A percentile compares a stretch with the other conserved stretches of the same genome.
These are phyloP conservation scores for Heterocephalus glaber DNA, from an alignment of 2,113 vertebrate species.

Conservation along the genomic window DNA sequence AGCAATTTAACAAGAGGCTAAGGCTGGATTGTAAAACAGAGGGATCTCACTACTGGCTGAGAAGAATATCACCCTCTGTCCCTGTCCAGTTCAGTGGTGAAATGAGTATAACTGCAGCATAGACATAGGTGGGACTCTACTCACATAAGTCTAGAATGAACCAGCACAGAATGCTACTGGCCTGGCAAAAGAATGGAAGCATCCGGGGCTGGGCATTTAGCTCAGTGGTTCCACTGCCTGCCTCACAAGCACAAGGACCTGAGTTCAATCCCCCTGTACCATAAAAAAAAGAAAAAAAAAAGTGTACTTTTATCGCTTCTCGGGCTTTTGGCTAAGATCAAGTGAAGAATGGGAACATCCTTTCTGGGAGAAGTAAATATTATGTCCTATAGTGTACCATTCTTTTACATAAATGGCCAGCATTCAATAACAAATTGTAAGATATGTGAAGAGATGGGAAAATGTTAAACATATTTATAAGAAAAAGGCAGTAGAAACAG, in stretches of 20 bases:
- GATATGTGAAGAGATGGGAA: background rate
- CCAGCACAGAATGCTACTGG: rapidly evolving
- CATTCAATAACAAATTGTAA: background rate
- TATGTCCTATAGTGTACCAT: background rate
- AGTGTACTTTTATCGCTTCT: no score
- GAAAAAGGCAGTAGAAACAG: background rate
- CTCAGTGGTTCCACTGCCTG: no score
- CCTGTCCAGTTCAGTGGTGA: background rate
- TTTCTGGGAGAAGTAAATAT: background rate
- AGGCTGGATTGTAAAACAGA: background rate
- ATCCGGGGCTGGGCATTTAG: no score
- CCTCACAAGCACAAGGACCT: no score
- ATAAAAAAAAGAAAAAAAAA: no score
- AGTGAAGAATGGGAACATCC: background rate
- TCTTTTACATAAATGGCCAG: background rate
- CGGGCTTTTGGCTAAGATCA: no score
- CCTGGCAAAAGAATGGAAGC: background rate
- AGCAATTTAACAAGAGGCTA: background rate
- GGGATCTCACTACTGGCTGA: background rate
- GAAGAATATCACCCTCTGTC: background rate
- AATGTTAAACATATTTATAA: background rate
- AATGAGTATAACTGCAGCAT: background rate
- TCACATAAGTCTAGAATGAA: background rate
- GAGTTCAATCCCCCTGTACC: no score
- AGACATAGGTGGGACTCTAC: background rate